Evolutionary conservation across 2,113 vertebrate genomes (phyloP), one percentile per base, ranked within the genome.

Genomic region (Ariopsis seemanni): DNA sequence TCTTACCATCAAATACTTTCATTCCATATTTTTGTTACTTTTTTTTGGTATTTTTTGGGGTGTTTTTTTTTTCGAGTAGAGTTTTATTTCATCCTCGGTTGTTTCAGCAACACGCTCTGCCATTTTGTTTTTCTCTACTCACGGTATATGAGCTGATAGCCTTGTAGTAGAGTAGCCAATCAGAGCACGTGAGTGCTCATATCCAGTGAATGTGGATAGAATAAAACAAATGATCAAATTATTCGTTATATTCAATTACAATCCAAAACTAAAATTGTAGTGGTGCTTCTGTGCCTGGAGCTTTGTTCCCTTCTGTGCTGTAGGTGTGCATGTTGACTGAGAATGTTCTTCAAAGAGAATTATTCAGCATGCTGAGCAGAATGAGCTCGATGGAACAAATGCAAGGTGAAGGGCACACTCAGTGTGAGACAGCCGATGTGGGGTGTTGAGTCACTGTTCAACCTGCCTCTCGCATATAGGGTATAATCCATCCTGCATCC

Each of bases 311-410:
- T 4, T 57, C 8, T 18, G 82, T 82, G 48, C 30, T 84, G 20
- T 9, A 63, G n/a, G 22, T 71, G 57, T 74, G 1, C 57, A 65
- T 20, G 82, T 48, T 15, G 60, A 1, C 25, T 34, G 62, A 55
- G 71, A 53, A 53, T 48, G 82, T 53, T 82, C 27, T 72, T 75
- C 82, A 83, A 83, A 83, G 82, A 25, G 82, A 67, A 67, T 67
- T 83, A 83, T 83, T 67, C 88, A 94, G 89, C 65, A 85, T 82
- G 48, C 75, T 52, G 79, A 83, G 87, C 90, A 55, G 67, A 90
- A 88, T 89, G 91, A 90, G 90, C 75, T 87, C 82, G 27, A 69
- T 82, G 90, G 87, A 90, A 92, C 91, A 93, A 88, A 94, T 91
- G 89, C 86, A 90, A 91, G 90, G 91, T 89, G 60, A 88, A 93